Conservation (phyloP, 2,113 vertebrate genomes). For the Hypomesus transpacificus region DNA sequence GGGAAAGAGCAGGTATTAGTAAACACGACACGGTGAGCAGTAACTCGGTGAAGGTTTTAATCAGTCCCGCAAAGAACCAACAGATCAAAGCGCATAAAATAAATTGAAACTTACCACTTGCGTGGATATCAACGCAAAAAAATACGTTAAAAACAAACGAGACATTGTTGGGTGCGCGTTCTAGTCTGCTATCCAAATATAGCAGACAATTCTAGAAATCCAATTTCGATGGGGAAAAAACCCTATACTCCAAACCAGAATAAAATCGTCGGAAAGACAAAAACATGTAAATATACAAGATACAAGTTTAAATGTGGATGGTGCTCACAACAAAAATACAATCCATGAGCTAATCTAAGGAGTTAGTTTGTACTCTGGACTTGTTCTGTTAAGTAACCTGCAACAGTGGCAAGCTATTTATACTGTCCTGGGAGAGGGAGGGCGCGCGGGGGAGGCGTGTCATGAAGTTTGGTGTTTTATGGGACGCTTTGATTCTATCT, state of each 20-base stretch:
- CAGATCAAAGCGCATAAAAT: not conserved
- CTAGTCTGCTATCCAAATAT: conserved; percentile 31
- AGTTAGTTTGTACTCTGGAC: conserved; percentile 30
- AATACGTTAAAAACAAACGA: conserved; percentile 47
- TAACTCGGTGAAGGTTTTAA: not conserved
- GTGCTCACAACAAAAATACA: conserved; percentile 19
- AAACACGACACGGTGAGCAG: conserved; percentile 27
- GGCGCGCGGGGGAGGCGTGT: not conserved
- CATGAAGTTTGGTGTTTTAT: not conserved
- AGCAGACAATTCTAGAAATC: conserved; percentile 39
- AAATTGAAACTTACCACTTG: conserved; percentile 60
- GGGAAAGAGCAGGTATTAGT: not conserved
- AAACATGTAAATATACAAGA: not conserved
- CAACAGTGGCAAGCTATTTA: conserved; percentile 31
- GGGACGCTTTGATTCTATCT: conserved; percentile 43
- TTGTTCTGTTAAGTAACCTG: conserved; percentile 19
- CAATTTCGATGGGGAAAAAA: conserved; percentile 24
- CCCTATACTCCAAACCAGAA: conserved; percentile 20
- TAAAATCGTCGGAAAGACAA: not conserved
- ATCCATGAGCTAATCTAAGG: conserved; percentile 3
- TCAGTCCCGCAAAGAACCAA: conserved; percentile 5
- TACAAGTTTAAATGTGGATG: not conserved
- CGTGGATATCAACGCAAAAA: conserved; percentile 49
- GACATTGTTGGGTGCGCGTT: conserved; percentile 50
- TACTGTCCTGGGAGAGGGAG: conserved; percentile 13